These are phyloP conservation scores for Apotomis capreana DNA, from an alignment of 2,888 invertebrate species.

Conservation along the genomic window DNA sequence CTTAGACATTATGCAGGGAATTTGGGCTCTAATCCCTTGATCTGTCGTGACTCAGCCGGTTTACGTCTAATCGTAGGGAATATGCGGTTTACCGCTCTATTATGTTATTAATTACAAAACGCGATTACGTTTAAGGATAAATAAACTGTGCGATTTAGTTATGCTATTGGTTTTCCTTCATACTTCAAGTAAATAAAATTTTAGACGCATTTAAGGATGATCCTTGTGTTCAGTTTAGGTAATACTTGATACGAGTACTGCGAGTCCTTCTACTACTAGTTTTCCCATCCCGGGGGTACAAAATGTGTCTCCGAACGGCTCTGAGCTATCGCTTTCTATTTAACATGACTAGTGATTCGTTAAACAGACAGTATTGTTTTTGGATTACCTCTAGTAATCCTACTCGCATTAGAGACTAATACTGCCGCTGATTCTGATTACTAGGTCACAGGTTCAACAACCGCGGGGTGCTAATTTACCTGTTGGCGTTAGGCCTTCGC, in stretches of 20 bases:
- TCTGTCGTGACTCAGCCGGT: conserved; percentile 28
- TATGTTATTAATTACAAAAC: conserved; percentile 20
- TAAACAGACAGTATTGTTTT: not conserved
- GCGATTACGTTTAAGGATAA: conserved; percentile 17
- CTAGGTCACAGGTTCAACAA: conserved; percentile 18
- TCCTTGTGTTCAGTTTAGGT: not conserved
- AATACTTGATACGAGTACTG: too few species aligned
- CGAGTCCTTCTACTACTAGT: too few species aligned
- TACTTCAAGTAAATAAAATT: not conserved
- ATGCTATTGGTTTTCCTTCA: not conserved
- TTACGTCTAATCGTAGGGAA: conserved; percentile 15
- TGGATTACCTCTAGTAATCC: not conserved
- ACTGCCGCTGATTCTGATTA: not conserved
- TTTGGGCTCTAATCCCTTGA: conserved; percentile 34
- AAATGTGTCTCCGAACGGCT: too few species aligned
- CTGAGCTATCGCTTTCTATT: too few species aligned
- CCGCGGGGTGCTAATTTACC: conserved; percentile 36
- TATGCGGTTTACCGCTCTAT: conserved; percentile 34
- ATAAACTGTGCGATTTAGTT: not conserved
- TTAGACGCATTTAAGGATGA: too few species aligned
- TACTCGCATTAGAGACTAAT: conserved; percentile 7
- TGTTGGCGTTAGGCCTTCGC: conserved; percentile 21
- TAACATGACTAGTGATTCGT: too few species aligned
- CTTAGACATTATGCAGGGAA: not conserved
- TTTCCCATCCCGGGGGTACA: too few species aligned